Conservation (phyloP, 2,888 invertebrate genomes). For the Dolichomitus sp. region DNA sequence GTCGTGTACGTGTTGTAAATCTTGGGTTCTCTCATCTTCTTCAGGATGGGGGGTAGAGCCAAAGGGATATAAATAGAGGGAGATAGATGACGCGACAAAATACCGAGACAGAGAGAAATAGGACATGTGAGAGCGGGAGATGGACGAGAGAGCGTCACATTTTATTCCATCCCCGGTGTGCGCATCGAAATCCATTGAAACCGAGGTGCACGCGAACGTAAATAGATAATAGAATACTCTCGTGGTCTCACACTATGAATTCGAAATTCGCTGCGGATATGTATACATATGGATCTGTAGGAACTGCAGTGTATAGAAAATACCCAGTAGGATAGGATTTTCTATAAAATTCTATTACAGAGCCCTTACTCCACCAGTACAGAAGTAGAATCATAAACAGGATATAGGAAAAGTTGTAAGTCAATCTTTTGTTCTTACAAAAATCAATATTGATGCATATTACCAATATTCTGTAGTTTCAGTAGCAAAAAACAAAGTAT, state of each 20-base stretch:
- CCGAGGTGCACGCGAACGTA: constrained; percentile 49
- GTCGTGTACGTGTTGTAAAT: constrained; percentile 61
- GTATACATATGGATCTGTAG: constrained; percentile 15
- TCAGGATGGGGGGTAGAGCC: constrained; percentile 26
- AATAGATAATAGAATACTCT: constrained; percentile 61
- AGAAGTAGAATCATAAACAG: constrained; percentile 49
- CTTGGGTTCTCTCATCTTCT: constrained; percentile 46
- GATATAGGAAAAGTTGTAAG: neutral
- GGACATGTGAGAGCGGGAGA: constrained; percentile 15
- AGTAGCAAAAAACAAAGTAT: too few species aligned
- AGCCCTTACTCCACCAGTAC: constrained; percentile 16
- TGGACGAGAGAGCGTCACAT: constrained; percentile 43
- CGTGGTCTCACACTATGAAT: constrained; percentile 46
- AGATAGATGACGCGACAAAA: constrained; percentile 47
- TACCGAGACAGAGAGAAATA: constrained; percentile 27
- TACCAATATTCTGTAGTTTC: too few species aligned
- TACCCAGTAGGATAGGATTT: constrained; percentile 10
- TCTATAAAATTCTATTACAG: constrained; percentile 34
- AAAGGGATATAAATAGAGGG: constrained; percentile 53
- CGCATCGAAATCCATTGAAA: constrained; percentile 56
- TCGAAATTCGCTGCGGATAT: constrained; percentile 41
- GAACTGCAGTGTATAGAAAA: constrained; percentile 18
- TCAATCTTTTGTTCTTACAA: neutral
- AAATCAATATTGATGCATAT: neutral
- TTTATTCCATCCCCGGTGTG: constrained; percentile 50